Evolutionary conservation across 2,888 invertebrate species (phyloP).

Genomic region (Sinelater perroti): DNA sequence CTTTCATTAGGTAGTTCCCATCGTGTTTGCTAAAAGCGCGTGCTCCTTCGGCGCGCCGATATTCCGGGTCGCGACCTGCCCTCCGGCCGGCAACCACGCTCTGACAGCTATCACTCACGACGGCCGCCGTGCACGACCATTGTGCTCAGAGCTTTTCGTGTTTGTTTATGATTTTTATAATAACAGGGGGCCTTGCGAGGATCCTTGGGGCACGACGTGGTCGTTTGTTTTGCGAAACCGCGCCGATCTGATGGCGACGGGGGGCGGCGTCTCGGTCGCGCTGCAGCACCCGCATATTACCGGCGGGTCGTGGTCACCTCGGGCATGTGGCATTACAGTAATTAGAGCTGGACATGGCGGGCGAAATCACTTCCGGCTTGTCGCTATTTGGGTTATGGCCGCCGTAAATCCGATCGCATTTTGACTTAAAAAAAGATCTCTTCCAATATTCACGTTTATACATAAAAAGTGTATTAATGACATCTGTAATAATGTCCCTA

Average conservation of each 20-base stretch:
- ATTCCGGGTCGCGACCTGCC: constrained; percentile 46
- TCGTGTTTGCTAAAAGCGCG: constrained; percentile 36
- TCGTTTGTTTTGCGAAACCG: constrained; percentile 24
- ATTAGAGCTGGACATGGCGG: too few relatives aligned
- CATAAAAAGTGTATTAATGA: too few relatives aligned
- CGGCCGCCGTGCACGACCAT: constrained; percentile 34
- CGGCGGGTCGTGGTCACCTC: constrained; percentile 5
- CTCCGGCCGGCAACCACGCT: constrained; percentile 39
- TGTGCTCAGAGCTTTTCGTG: constrained; percentile 35
- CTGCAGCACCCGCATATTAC: constrained; percentile 13
- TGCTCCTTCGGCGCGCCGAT: constrained; percentile 41
- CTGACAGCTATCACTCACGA: constrained; percentile 51
- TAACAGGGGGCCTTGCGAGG: constrained; percentile 30
- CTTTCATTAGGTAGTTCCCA: constrained; percentile 24
- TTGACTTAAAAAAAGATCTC: too few relatives aligned
- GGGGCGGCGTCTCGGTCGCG: constrained; percentile 11
- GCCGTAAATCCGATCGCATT: too few relatives aligned
- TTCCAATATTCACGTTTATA: too few relatives aligned
- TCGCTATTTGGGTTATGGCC: too few relatives aligned
- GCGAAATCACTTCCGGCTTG: too few relatives aligned
- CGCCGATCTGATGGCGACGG: constrained; percentile 16
- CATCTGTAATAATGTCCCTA: too few relatives aligned
- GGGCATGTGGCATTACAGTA: too few relatives aligned
- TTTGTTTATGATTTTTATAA: constrained; percentile 36
- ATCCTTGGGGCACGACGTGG: constrained; percentile 23